Conservation (phyloP, 2,113 vertebrate genomes). For the Paralichthys olivaceus region DNA sequence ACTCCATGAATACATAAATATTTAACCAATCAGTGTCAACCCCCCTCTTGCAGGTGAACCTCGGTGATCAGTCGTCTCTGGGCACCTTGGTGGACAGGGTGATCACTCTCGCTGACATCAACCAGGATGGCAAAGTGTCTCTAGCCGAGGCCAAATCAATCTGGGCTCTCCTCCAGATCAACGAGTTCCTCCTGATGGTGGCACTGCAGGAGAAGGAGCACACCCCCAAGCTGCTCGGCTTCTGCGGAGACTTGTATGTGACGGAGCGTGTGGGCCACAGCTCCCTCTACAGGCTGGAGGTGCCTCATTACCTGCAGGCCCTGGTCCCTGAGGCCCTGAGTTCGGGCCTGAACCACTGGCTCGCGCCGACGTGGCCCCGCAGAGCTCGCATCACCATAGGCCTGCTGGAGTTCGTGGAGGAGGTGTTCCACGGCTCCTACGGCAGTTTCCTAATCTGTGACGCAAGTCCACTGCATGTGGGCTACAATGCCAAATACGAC, state of each 20-base stretch:
- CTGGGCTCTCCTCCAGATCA: constrained; percentile 94
- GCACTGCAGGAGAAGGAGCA: constrained; percentile 92
- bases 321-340: constrained; percentile 86
- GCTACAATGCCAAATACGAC: constrained; percentile 91
- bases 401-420: constrained; percentile 95
- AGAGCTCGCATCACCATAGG: constrained; percentile 93
- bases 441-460: constrained; percentile 97
- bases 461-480: constrained; percentile 86
- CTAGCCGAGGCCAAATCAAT: constrained; percentile 95
- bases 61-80: constrained; percentile 92
- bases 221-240: constrained; percentile 89
- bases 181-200: constrained; percentile 93
- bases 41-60: constrained; percentile 82
- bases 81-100: constrained; percentile 85
- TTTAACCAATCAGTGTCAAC: not conserved
- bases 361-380: constrained; percentile 92
- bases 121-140: constrained; percentile 90
- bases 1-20: not conserved
- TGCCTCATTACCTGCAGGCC: constrained; percentile 85
- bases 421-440: constrained; percentile 94
- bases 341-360: constrained; percentile 89
- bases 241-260: constrained; percentile 93
- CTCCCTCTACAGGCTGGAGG: constrained; percentile 85
- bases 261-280: constrained; percentile 88
- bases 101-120: constrained; percentile 91